Conservation (phyloP, 1,140 invertebrate species). For the Drosophila elegans region DNA sequence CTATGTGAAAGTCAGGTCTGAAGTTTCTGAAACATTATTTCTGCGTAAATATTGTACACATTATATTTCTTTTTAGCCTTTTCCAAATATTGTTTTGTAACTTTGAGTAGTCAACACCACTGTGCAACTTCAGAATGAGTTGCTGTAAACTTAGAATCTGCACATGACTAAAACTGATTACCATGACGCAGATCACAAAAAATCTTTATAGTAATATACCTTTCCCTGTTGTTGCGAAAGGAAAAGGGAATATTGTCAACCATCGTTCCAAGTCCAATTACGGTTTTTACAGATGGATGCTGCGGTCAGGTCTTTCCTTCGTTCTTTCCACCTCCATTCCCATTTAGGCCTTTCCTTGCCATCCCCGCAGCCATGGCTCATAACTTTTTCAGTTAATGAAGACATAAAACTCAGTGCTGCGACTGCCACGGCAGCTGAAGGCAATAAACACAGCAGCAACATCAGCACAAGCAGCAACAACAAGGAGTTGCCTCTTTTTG, state of each 20-base stretch:
- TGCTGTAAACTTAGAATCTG: conserved; percentile 27
- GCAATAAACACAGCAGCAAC: conserved; percentile 48
- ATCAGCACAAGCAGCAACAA: conserved; percentile 17
- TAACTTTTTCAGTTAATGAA: conserved; percentile 83
- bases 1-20: no score
- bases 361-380: conserved; percentile 60
- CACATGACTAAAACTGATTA: conserved; percentile 64
- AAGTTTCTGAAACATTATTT: no score
- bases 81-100: no score
- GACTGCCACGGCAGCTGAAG: conserved; percentile 67
- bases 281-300: conserved; percentile 52
- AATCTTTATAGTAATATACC: conserved; percentile 32
- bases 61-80: no score
- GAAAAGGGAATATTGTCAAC: conserved; percentile 37
- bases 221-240: conserved; percentile 18
- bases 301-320: conserved; percentile 51
- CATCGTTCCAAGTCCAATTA: conserved; percentile 34
- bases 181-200: conserved; percentile 74
- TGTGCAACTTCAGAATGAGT: background rate
- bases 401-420: conserved; percentile 76
- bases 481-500: conserved; percentile 42
- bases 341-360: conserved; percentile 3
- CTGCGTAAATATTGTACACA: no score
- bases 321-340: conserved; percentile 5
- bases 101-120: conserved; percentile 2